Percentiles rank a stretch among this genome's conserved stretches.
Evolutionary conservation across 2,888 invertebrate species (phyloP).

Genomic region (Hypomecis punctinalis): DNA sequence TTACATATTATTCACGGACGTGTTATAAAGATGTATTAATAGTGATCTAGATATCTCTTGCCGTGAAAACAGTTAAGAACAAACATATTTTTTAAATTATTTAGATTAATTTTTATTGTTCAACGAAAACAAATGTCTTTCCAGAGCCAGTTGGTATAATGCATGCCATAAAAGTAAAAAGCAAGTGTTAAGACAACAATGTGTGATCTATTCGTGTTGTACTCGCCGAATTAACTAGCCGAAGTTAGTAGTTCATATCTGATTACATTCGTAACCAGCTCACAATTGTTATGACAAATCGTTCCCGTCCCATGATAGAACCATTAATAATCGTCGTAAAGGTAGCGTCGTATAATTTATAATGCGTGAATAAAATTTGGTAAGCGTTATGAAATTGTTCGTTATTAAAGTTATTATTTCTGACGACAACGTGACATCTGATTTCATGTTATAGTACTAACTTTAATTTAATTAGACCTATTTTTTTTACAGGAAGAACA

Average conservation of each 20-base stretch:
- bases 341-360: slow-evolving; percentile 45
- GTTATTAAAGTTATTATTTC: slow-evolving; percentile 30
- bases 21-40: too few species aligned
- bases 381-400: slow-evolving; percentile 37
- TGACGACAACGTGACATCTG: too few species aligned
- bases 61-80: too few species aligned
- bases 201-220: slow-evolving; percentile 41
- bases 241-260: slow-evolving; percentile 46
- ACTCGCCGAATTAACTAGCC: slow-evolving; percentile 38
- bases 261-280: slow-evolving; percentile 47
- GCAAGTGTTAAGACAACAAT: slow-evolving; percentile 35
- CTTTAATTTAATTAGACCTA: too few species aligned
- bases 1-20: too few species aligned
- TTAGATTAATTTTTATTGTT: too few species aligned
- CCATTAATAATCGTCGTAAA: slow-evolving; percentile 47
- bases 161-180: slow-evolving; percentile 27
- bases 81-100: too few species aligned
- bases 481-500: too few species aligned
- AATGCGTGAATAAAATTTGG: slow-evolving; percentile 43
- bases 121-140: too few species aligned
- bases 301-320: slow-evolving; percentile 44
- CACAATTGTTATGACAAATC: slow-evolving; percentile 49
- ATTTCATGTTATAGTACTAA: too few species aligned
- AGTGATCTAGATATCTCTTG: too few species aligned
- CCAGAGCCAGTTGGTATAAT: not conserved